Conservation (phyloP, 2,888 invertebrate genomes). For the Epirrita christyi region DNA sequence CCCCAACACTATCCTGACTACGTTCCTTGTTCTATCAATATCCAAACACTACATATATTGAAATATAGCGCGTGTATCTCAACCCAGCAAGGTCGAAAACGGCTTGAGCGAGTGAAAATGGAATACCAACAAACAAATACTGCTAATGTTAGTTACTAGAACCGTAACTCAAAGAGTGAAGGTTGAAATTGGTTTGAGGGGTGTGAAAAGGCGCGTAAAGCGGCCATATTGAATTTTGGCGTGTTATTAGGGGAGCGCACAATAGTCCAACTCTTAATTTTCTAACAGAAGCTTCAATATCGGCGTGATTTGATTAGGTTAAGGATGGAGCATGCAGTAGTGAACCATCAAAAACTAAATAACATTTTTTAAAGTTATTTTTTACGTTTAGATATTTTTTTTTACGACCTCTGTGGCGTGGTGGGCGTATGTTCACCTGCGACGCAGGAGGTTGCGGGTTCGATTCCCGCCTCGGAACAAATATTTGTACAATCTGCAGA, state of each 20-base stretch:
- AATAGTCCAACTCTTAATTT: constrained; percentile 66
- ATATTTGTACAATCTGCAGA: too few relatives aligned
- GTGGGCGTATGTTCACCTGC: too few relatives aligned
- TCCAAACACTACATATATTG: background rate
- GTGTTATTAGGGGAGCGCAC: constrained; percentile 39
- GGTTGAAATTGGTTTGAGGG: constrained; percentile 2
- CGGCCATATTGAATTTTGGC: constrained; percentile 24
- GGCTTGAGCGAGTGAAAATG: background rate
- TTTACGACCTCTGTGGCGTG: too few relatives aligned
- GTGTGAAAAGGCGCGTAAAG: background rate
- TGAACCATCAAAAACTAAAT: background rate
- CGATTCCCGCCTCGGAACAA: too few relatives aligned
- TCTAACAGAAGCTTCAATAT: constrained; percentile 60
- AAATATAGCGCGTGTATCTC: constrained; percentile 7
- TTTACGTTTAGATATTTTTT: too few relatives aligned
- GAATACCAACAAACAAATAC: constrained; percentile 2
- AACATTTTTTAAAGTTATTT: background rate
- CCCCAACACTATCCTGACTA: background rate
- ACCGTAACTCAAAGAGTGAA: constrained; percentile 5
- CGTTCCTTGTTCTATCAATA: constrained; percentile 3
- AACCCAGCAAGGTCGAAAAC: constrained; percentile 16
- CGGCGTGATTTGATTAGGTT: constrained; percentile 62
- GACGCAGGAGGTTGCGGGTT: too few relatives aligned
- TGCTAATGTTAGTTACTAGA: background rate
- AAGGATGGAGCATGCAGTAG: constrained; percentile 44